A percentile compares a stretch with the other conserved stretches of the same genome.
phyloP scores from a whole-genome alignment of 2,797 vertebrate genomes.

The Bovichtus variegatus region DNA sequence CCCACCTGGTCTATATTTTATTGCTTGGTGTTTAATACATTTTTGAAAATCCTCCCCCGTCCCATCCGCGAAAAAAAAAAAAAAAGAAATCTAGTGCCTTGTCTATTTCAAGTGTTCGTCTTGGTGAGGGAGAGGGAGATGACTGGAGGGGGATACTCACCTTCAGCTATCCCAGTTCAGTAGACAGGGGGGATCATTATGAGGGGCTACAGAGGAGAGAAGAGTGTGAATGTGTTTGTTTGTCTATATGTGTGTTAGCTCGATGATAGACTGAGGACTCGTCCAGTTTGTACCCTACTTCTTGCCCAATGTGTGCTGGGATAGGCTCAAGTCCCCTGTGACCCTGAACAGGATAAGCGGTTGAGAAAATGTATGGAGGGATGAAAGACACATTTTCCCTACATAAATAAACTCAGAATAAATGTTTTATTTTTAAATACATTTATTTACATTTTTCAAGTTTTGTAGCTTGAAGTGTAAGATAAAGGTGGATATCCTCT shows the following conservation, averaged over 20 bases:
- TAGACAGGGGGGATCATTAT: conserved; percentile 82
- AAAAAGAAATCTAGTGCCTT: conserved; percentile 45
- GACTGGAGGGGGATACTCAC: conserved; percentile 79
- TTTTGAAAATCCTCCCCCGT: conserved; percentile 72
- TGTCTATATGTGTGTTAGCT: conserved; percentile 35
- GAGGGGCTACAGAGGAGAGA: conserved; percentile 58
- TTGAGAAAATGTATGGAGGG: conserved; percentile 22
- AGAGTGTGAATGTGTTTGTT: conserved; percentile 57
- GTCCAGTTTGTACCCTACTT: neutral
- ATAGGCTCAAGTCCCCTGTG: conserved; percentile 22
- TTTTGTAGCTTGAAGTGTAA: neutral
- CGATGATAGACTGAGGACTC: conserved; percentile 34
- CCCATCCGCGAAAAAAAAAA: conserved; percentile 12
- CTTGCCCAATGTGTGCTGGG: conserved; percentile 9
- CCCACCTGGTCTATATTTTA: conserved; percentile 82
- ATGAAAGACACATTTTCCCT: conserved; percentile 14
- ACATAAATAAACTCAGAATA: conserved; percentile 5
- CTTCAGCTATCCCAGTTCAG: conserved; percentile 78
- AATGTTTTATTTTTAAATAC: conserved; percentile 7
- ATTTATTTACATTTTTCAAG: conserved; percentile 5
- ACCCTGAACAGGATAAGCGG: conserved; percentile 6
- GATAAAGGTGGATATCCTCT: conserved; percentile 1
- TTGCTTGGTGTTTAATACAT: conserved; percentile 82
- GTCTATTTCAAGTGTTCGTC: conserved; percentile 76
- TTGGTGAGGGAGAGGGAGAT: conserved; percentile 70